Base-by-base conservation (phyloP, 2,797 vertebrate genomes). In the Dicrostonyx torquatus region DNA sequence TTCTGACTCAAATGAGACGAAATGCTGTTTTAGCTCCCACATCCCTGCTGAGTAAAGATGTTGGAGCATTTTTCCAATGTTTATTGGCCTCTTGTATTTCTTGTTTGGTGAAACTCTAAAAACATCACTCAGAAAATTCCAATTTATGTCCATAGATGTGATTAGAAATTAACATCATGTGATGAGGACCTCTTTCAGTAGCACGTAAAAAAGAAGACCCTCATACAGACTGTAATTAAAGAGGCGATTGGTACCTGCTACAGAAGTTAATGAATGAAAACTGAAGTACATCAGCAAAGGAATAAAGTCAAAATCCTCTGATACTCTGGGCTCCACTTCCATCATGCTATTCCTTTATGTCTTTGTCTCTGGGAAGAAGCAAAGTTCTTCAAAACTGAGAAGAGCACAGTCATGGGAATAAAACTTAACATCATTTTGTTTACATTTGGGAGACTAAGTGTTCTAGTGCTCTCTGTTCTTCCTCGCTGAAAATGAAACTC, bases 361-460 rank as follows among this genome's bases (percentile, higher is more conserved):
- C 45, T 91, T 45, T 66, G 4, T 75, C 34, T 73, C 34, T n/a
- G 76, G 20, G 45, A 78, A 58, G 55, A 96, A 78, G 4, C 48
- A 50, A 40, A 88, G 13, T 58, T 70, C 66, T 91, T 37, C 45
- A 91, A 93, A 87, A 94, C 3, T 4, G 18, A 85, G 60, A 87
- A 66, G 31, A 64, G 14, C 20, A 77, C 82, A 22, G n/a, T 79
- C 50, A 6, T 29, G 12, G 37, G 66, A 90, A 68, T 64, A 34
- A 17, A 60, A 87, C 55, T 77, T 72, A 5, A 89, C 87, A 89
- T 77, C 40, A 5, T 80, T 89, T 58, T 86, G 45, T 20, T 93
- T 94, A 82, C 84, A 66, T 64, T 90, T 53, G 92, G 88, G 62
- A 95, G 6, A 55, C 73, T 34, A 91, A 40, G 15, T 79, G 80